Conservation (phyloP, 1,140 invertebrate species). For the Rhagoletis pomonella region DNA sequence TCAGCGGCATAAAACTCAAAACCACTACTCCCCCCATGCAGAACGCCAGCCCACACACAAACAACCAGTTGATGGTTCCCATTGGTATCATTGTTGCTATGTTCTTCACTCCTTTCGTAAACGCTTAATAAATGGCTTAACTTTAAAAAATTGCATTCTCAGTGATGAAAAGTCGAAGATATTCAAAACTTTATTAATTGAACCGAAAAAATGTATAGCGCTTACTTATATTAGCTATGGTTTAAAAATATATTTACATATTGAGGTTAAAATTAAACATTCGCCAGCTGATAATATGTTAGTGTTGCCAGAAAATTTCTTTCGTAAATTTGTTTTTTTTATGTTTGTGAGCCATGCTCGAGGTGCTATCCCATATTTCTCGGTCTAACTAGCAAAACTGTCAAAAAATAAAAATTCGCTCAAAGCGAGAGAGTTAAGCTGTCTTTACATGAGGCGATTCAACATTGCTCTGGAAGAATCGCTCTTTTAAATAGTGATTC, state of each 20-base stretch:
- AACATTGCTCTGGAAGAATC: too few relatives aligned
- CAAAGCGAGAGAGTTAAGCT: too few relatives aligned
- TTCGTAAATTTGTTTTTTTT: too few relatives aligned
- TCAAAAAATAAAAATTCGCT: too few relatives aligned
- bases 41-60: conserved; percentile 68
- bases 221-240: not conserved
- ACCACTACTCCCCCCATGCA: conserved; percentile 68
- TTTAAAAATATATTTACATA: conserved; percentile 7
- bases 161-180: not conserved
- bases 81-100: conserved; percentile 53
- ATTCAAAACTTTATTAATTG: not conserved
- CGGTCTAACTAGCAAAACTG: too few relatives aligned
- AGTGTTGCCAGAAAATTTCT: not conserved
- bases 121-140: not conserved
- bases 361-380: too few relatives aligned
- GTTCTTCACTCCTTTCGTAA: not conserved
- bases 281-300: not conserved
- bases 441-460: too few relatives aligned
- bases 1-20: conserved; percentile 69
- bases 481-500: too few relatives aligned
- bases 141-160: not conserved
- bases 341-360: too few relatives aligned
- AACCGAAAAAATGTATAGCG: not conserved
- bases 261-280: conserved; percentile 21
- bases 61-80: conserved; percentile 70